Conservation (phyloP, 2,888 invertebrate species). For the Clunio marinus region DNA sequence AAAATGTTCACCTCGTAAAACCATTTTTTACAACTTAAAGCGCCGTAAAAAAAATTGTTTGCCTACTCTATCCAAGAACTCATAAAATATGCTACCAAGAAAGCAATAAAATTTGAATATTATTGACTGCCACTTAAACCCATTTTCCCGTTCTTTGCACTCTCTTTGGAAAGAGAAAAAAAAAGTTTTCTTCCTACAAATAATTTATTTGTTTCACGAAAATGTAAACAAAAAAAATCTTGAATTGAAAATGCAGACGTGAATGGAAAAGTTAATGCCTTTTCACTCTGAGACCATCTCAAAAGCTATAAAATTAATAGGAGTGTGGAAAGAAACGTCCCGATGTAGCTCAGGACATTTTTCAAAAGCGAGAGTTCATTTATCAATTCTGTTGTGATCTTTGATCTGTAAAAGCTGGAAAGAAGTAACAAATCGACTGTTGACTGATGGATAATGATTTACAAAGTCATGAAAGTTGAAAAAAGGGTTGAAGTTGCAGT, state of each 20-base stretch:
- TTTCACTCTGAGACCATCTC: background rate
- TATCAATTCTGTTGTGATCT: conserved; percentile 11
- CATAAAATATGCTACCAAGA: conserved; percentile 22
- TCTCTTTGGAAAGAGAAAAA: conserved; percentile 2
- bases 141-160: conserved; percentile 5
- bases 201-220: conserved; percentile 10
- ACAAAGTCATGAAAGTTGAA: too few relatives aligned
- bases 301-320: conserved; percentile 29
- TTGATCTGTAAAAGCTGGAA: background rate
- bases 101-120: conserved; percentile 3
- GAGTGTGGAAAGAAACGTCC: conserved; percentile 35
- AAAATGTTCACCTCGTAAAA: conserved; percentile 21
- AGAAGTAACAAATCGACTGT: conserved; percentile 20
- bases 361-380: conserved; percentile 17
- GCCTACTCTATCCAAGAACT: background rate
- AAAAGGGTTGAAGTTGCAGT: too few relatives aligned
- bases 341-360: background rate
- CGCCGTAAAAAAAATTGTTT: background rate
- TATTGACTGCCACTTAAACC: conserved; percentile 24
- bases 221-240: background rate
- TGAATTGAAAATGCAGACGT: conserved; percentile 5
- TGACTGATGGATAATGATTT: too few relatives aligned
- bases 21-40: background rate
- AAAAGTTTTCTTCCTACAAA: too few relatives aligned
- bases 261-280: background rate